Base-by-base conservation (phyloP, 2,113 vertebrate species). In the Plecotus auritus region DNA sequence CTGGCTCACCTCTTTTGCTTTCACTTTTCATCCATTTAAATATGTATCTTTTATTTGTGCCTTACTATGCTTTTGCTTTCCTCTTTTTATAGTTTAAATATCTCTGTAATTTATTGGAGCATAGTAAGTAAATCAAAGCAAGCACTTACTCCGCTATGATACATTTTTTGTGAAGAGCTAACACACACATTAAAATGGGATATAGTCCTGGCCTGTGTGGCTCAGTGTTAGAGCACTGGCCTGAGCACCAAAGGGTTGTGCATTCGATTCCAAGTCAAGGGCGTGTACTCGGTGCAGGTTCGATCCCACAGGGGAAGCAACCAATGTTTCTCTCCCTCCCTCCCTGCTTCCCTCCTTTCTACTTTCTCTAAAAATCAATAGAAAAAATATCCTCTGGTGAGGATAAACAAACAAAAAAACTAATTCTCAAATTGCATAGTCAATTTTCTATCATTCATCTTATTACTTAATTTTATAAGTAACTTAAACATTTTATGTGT, bases 401-500 rank as follows among this genome's bases (percentile, higher is more conserved):
- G 5, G 61, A 64, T 64, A 30, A 64, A 32, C 61, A 64, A 64
- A 22, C 20, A 56, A 61, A 64, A 30, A 91, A 92, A 80, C 2
- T 90, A 54, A 30, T 88, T 91, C 10, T 89, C 47, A 93, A 51
- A 45, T 82, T 95, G 17, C 22, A 69, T 7, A 17, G 35, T 76
- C 95, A 89, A 88, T 77, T 91, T 96, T 83, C n/a, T 77, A 35
- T 56, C 26, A 4, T 66, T 74, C 66, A 81, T 61, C 90, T 74
- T 85, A 45, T 92, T n/a, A 47, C 37, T 64, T 85, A 18, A 96
- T 49, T 87, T 92, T 22, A 81, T 61, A 87, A 76, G 54, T 93
- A 74, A 94, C 13, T 91, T 91, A 95, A 91, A 82, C 6, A 81
- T 81, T 80, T 81, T 47, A 70, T 59, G 32, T 73, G 67, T 78